Evolutionary conservation across 2,113 vertebrate genomes (phyloP).

Genomic region (Stomatorhinus ivindoensis): DNA sequence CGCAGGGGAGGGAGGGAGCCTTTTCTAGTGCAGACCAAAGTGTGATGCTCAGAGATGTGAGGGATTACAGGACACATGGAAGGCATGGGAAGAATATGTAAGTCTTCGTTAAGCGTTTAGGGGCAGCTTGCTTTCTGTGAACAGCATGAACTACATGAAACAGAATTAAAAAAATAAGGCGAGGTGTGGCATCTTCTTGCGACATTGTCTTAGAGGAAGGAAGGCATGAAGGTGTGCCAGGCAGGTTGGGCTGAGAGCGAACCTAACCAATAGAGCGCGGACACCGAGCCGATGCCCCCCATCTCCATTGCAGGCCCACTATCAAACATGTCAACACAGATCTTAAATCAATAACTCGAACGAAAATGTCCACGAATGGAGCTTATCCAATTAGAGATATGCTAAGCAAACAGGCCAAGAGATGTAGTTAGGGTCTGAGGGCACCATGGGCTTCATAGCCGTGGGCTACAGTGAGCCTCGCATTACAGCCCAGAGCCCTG

Average conservation of each 20-base stretch:
- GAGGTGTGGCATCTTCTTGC: neutral
- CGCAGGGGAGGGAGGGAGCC: neutral
- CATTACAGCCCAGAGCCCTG: neutral
- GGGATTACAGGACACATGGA: neutral
- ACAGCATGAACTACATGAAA: neutral
- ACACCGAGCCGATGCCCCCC: neutral
- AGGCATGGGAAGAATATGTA: neutral
- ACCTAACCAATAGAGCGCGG: neutral
- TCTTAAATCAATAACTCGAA: neutral
- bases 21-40: neutral
- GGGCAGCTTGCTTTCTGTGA: neutral
- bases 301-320: neutral
- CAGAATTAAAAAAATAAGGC: neutral
- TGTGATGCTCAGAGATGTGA: neutral
- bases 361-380: neutral
- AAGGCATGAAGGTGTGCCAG: neutral
- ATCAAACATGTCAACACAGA: neutral
- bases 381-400: neutral
- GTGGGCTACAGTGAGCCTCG: neutral
- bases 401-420: neutral
- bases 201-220: neutral
- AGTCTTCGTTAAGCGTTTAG: neutral
- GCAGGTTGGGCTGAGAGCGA: neutral
- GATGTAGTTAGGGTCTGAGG: neutral
- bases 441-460: neutral